A percentile compares a stretch with the other conserved stretches of the same genome.
These are phyloP conservation scores for Enteromius trimaculatus DNA, from an alignment of 2,797 vertebrate genomes.

Conservation along the genomic window DNA sequence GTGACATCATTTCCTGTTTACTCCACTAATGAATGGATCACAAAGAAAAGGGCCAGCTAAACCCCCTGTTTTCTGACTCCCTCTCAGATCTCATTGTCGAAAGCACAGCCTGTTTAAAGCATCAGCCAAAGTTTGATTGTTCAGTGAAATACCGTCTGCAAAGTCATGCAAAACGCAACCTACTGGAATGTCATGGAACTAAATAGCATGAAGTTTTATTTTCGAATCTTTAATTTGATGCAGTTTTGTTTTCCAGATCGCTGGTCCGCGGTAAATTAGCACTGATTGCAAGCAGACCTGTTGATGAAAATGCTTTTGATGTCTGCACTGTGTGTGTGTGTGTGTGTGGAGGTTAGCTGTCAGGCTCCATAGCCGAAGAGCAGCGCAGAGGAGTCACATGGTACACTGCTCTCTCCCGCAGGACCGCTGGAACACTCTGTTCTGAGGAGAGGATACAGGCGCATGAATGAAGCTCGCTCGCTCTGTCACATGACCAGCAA, in stretches of 20 bases:
- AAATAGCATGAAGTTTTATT: constrained; percentile 28
- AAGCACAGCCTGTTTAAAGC: constrained; percentile 15
- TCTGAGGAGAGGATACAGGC: constrained; percentile 57
- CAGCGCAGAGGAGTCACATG: constrained; percentile 60
- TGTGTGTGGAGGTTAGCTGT: constrained; percentile 42
- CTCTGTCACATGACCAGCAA: constrained; percentile 31
- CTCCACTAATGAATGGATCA: constrained; percentile 61
- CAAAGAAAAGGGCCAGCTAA: constrained; percentile 50
- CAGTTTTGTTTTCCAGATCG: constrained; percentile 31
- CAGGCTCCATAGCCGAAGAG: constrained; percentile 48
- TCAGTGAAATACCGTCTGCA: background rate
- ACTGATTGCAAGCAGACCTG: constrained; percentile 21
- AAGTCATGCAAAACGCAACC: background rate
- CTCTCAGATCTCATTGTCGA: constrained; percentile 11
- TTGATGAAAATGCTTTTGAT: constrained; percentile 34
- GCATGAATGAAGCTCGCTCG: constrained; percentile 60
- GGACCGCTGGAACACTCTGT: constrained; percentile 65
- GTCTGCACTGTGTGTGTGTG: constrained; percentile 29
- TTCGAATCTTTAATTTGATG: constrained; percentile 20
- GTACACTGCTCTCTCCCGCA: constrained; percentile 56
- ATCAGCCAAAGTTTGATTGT: constrained; percentile 16
- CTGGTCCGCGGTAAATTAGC: constrained; percentile 19
- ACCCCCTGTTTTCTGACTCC: constrained; percentile 8
- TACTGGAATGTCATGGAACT: constrained; percentile 1
- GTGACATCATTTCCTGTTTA: constrained; percentile 74